Conservation (phyloP, 2,888 invertebrate genomes). For the Andricus quercusramuli region DNA sequence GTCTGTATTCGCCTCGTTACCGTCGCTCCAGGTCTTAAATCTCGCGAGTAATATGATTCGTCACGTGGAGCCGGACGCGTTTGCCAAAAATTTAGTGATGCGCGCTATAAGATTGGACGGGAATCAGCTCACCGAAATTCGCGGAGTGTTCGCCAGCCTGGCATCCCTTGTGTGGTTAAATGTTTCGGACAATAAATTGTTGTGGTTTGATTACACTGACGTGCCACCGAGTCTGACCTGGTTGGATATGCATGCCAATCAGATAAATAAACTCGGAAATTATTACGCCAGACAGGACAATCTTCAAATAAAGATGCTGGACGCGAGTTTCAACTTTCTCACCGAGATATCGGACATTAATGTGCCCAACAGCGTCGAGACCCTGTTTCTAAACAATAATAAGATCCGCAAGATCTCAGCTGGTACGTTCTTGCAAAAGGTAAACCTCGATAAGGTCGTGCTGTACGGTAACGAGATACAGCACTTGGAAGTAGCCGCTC, state of each 20-base stretch:
- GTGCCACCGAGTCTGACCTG: slow-evolving; percentile 88
- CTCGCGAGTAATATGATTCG: slow-evolving; percentile 89
- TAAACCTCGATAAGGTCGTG: slow-evolving; percentile 87
- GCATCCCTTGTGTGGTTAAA: slow-evolving; percentile 89
- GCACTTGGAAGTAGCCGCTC: slow-evolving; percentile 86
- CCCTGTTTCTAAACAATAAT: slow-evolving; percentile 87
- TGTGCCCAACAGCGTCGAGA: slow-evolving; percentile 87
- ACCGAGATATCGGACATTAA: slow-evolving; percentile 85
- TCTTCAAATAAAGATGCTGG: slow-evolving; percentile 87
- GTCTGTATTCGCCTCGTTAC: slow-evolving; percentile 86
- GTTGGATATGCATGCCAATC: slow-evolving; percentile 90
- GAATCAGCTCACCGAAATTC: slow-evolving; percentile 88
- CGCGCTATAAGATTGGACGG: slow-evolving; percentile 89
- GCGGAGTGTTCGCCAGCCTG: slow-evolving; percentile 87
- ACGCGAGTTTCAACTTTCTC: slow-evolving; percentile 87
- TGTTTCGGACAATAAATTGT: slow-evolving; percentile 88
- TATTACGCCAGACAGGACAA: slow-evolving; percentile 80
- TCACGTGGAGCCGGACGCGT: slow-evolving; percentile 88
- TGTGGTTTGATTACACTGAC: slow-evolving; percentile 90
- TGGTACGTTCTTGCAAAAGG: slow-evolving; percentile 85
- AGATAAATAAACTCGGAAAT: slow-evolving; percentile 87
- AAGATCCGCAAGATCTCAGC: slow-evolving; percentile 85
- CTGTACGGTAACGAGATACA: slow-evolving; percentile 87
- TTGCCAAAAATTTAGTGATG: slow-evolving; percentile 86
- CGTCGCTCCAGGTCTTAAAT: slow-evolving; percentile 88